phyloP scores from a whole-genome alignment of 2,888 invertebrate genomes.

The Palloptera scutellata region DNA sequence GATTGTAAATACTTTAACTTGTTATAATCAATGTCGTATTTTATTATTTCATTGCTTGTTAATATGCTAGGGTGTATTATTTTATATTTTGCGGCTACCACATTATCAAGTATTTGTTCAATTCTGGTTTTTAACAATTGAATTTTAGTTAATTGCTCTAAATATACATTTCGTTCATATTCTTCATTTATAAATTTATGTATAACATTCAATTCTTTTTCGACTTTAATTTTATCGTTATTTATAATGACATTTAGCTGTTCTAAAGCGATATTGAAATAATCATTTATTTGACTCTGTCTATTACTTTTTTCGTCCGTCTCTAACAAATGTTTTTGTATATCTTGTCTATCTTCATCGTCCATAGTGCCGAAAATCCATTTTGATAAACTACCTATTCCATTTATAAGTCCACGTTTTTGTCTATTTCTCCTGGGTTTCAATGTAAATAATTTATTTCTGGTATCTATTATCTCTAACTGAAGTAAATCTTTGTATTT shows the following conservation, averaged over 20 bases:
- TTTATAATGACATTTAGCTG: constrained; percentile 18
- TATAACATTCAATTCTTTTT: no score
- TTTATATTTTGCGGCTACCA: not conserved
- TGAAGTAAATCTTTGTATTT: constrained; percentile 30
- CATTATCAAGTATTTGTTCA: not conserved
- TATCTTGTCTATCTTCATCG: constrained; percentile 26
- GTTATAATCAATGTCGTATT: not conserved
- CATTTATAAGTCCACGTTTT: no score
- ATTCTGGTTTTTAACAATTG: not conserved
- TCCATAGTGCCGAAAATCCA: constrained; percentile 33
- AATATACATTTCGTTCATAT: not conserved
- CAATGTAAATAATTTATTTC: no score
- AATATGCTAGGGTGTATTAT: constrained; percentile 1
- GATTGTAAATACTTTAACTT: constrained; percentile 3
- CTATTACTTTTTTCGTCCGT: constrained; percentile 6
- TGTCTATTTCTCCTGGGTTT: constrained; percentile 23
- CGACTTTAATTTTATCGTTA: no score
- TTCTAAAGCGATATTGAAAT: constrained; percentile 4
- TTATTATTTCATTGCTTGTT: constrained; percentile 1
- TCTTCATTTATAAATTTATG: constrained; percentile 18
- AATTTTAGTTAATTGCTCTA: constrained; percentile 27
- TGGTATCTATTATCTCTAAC: constrained; percentile 25
- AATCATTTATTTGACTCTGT: constrained; percentile 8
- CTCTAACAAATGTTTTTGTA: constrained; percentile 13
- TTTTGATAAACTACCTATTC: constrained; percentile 29